A percentile compares a stretch with the other conserved stretches of the same genome.
Evolutionary conservation across 2,888 invertebrate species (phyloP).

Genomic region (Trisateles emortualis): DNA sequence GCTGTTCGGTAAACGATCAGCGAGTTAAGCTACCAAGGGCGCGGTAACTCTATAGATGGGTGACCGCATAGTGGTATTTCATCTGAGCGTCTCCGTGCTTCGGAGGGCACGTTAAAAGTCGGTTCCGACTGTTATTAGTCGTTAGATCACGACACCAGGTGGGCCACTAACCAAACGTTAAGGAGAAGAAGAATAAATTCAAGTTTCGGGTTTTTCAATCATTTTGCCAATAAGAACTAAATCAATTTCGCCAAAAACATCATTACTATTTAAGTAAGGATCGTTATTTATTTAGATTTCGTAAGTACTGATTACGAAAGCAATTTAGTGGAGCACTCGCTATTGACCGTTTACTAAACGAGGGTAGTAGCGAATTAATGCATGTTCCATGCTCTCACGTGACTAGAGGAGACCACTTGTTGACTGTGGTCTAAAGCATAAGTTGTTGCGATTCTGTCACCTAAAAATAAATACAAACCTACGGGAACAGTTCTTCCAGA

Average conservation of each 20-base stretch:
- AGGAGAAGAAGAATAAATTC: too few species aligned
- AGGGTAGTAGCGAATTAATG: constrained; percentile 36
- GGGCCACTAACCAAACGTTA: too few species aligned
- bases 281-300: constrained; percentile 37
- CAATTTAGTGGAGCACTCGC: constrained; percentile 31
- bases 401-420: constrained; percentile 24
- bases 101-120: too few species aligned
- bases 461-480: background rate
- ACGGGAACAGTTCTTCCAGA: too few species aligned
- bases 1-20: too few species aligned
- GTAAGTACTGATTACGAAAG: constrained; percentile 20
- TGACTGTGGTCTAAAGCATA: constrained; percentile 5
- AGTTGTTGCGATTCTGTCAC: background rate
- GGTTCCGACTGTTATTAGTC: too few species aligned
- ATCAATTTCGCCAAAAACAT: background rate
- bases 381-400: constrained; percentile 24
- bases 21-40: too few species aligned
- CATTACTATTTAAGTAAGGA: background rate
- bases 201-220: too few species aligned
- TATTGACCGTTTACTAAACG: constrained; percentile 32
- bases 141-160: too few species aligned
- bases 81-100: too few species aligned
- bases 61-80: too few species aligned
- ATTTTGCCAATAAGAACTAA: background rate
- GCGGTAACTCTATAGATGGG: too few species aligned